Conservation (phyloP, 2,888 invertebrate genomes). For the Agelastica alni region DNA sequence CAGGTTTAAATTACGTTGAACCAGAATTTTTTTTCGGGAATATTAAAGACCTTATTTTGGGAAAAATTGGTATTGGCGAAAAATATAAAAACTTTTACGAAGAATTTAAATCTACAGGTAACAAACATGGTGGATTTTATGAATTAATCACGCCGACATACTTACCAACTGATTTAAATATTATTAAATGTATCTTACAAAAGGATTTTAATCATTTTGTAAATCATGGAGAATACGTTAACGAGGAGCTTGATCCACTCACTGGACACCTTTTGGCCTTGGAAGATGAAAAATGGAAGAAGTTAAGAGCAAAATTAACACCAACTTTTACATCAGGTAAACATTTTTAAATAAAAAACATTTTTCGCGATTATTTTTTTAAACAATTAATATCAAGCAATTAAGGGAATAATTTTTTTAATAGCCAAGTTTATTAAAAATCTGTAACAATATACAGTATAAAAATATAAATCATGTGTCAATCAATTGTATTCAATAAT, state of each 20-base stretch:
- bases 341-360: too few species aligned
- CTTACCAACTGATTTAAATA: conserved; percentile 47
- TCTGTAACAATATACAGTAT: too few species aligned
- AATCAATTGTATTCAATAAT: too few species aligned
- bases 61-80: conserved; percentile 11
- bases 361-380: too few species aligned
- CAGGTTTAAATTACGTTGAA: conserved; percentile 35
- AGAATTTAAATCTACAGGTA: conserved; percentile 32
- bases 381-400: too few species aligned
- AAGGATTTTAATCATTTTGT: too few species aligned
- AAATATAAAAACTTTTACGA: conserved; percentile 24
- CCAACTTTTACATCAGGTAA: too few species aligned
- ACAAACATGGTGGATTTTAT: conserved; percentile 41
- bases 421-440: too few species aligned
- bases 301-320: too few species aligned
- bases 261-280: conserved; percentile 43
- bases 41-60: conserved; percentile 3
- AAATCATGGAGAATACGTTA: conserved; percentile 45
- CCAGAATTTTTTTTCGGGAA: conserved; percentile 28
- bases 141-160: conserved; percentile 41
- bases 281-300: too few species aligned
- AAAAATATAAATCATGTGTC: too few species aligned
- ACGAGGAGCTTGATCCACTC: conserved; percentile 47
- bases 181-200: conserved; percentile 48
- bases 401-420: too few species aligned